Evolutionary conservation across 2,888 invertebrate genomes (phyloP), one percentile per base, ranked within the genome.

Genomic region (Marronus borbonicus): DNA sequence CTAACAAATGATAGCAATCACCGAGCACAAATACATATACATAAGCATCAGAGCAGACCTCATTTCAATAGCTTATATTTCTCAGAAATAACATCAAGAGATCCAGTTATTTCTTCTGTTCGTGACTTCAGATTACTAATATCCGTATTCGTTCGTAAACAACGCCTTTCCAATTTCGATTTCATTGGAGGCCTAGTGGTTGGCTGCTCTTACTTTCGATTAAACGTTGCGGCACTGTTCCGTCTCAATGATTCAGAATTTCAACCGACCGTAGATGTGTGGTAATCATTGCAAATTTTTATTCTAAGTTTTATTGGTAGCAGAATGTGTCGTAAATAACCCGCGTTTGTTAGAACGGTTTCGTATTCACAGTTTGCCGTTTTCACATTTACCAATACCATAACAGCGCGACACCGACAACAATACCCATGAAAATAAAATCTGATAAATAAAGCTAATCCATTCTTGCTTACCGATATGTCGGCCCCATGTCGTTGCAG

Each of bases 131-230:
- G 0, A 8, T 68, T 49, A 24, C 20, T 68, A 49, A 68, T 68
- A 74, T 74, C 36, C 24, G 36, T 44, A 60, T 60, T 10, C 20
- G 20, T 44, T 62, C 20, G 20, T 24, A 62, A 28, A 10, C 44
- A 60, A 60, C 49, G 24, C 72, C 72, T 60, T 62, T 74, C 60
- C 44, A 74, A 62, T 74, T 74, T 60, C 62, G 28, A 62, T 62
- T 62, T 58, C 36, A 36, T 70, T 70, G 8, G 31, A 74, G 44
- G 72, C 55, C 20, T 39, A 58, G 58, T 39, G 36, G 58, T 74
- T 60, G n/a, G 17, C 60, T 74, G 49, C 72, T 74, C 72, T 74
- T 39, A 74, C 72, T 74, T 74, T 74, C 72, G 39, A 74, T 39
- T 60, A 44, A 55, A 55, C 55, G 72, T 72, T 74, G 60, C 72